Evolutionary conservation across 2,113 vertebrate species (phyloP).

Genomic region (Echinops telfairi): DNA sequence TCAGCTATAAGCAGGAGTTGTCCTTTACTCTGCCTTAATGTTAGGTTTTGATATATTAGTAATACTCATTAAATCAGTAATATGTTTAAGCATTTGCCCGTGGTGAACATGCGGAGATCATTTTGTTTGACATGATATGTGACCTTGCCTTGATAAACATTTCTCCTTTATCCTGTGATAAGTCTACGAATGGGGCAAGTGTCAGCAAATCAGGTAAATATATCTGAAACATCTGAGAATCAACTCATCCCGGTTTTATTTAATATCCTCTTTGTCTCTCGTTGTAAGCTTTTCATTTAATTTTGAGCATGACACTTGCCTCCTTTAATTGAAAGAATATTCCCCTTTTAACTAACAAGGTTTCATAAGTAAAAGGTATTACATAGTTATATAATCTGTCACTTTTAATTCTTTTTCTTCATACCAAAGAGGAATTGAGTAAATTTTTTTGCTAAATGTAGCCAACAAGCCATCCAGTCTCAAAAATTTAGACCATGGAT

Average conservation of each 20-base stretch:
- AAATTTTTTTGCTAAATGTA: slow-evolving; percentile 12
- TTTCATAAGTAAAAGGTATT: slow-evolving; percentile 24
- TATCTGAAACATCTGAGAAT: slow-evolving; percentile 23
- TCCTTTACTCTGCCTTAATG: slow-evolving; percentile 43
- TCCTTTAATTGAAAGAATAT: not conserved
- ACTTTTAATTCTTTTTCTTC: not conserved
- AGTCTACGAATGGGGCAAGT: slow-evolving; percentile 54
- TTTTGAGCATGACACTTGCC: not conserved
- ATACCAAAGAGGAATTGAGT: not conserved
- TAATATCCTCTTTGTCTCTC: slow-evolving; percentile 39
- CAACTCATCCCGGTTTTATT: slow-evolving; percentile 34
- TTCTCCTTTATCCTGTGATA: slow-evolving; percentile 63
- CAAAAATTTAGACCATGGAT: not conserved
- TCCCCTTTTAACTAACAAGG: slow-evolving; percentile 21
- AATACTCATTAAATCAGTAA: slow-evolving; percentile 56
- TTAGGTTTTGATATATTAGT: slow-evolving; percentile 29
- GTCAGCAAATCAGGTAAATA: slow-evolving; percentile 16
- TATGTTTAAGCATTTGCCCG: slow-evolving; percentile 59
- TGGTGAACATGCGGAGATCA: slow-evolving; percentile 43
- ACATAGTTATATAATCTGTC: slow-evolving; percentile 7
- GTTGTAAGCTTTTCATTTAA: not conserved
- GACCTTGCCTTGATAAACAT: slow-evolving; percentile 60
- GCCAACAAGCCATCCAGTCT: not conserved
- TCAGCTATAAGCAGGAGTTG: not conserved
- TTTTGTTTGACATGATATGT: slow-evolving; percentile 65